phyloP scores from a whole-genome alignment of 2,797 vertebrate species.

The Todus mexicanus region DNA sequence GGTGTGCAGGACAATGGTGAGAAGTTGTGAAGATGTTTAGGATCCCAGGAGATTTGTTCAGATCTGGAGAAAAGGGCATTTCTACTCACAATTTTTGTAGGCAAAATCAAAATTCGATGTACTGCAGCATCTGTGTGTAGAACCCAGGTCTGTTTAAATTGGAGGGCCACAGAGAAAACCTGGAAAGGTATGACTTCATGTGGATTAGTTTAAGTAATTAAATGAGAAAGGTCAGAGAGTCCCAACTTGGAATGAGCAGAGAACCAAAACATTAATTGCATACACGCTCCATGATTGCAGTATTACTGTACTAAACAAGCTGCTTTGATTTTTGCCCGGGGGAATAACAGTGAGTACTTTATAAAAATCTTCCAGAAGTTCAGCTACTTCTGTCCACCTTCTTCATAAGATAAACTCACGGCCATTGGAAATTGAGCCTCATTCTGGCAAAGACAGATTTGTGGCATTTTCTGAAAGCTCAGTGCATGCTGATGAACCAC shows the following conservation, averaged over 20 bases:
- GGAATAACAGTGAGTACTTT: background rate
- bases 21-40: background rate
- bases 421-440: background rate
- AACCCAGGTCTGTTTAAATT: background rate
- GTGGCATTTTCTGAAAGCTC: background rate
- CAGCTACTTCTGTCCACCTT: background rate
- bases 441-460: background rate
- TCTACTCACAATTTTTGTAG: background rate
- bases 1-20: background rate
- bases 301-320: background rate
- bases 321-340: background rate
- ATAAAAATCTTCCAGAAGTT: background rate
- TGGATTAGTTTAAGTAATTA: background rate
- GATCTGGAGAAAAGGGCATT: background rate
- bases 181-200: background rate
- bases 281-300: rapidly evolving
- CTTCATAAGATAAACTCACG: background rate
- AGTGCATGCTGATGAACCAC: rapidly evolving
- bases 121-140: background rate
- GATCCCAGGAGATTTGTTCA: background rate
- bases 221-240: background rate
- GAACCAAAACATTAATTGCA: background rate
- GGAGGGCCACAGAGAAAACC: background rate
- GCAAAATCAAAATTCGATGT: background rate
- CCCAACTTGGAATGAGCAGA: background rate